Base-by-base conservation (phyloP, 1,140 invertebrate genomes). In the Littorina saxatilis region DNA sequence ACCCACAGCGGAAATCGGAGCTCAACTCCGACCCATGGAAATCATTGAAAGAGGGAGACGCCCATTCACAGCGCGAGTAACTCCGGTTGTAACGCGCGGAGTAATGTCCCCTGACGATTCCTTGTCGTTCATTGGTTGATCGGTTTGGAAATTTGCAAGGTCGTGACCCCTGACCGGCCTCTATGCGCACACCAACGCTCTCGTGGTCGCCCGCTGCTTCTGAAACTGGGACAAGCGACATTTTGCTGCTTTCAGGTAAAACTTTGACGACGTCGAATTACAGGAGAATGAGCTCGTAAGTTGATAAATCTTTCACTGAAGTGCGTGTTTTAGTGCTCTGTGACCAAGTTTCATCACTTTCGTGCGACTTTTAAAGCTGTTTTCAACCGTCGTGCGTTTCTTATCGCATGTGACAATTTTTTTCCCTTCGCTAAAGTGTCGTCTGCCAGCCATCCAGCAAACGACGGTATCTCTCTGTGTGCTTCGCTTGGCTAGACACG, bases 81-180 rank as follows among this genome's bases (percentile, higher is more conserved):
- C 37, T 43, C 40, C 40, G 37, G 13, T n/a, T 73, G 20, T 40
- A 39, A n/a, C 17, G 0, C 23, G 29, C 37, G 39, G 70, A 73
- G 70, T 73, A 15, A 43, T 39, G 35, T 73, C 70, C 70, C 70
- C 43, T 73, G 9, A 39, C 37, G 3, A 13, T 40, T 43, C 39
- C 70, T 73, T n/a, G 35, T 73, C 70, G 40, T 37, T 73, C 29
- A 73, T 73, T 73, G 70, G 70, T 29, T 39, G 70, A 23, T 39
- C 43, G 70, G 70, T 73, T 72, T 73, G 70, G 70, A 73, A 73
- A 73, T 73, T 73, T 73, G 70, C 70, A 73, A 73, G 70, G 70
- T 73, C 39, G n/a, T 73, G 70, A 73, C 37, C 70, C 70, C 70
- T 73, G 70, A 73, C 70, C 70, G 70, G 70, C 70, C 37, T 39